Evolutionary conservation across 2,113 vertebrate genomes (phyloP).

Genomic region (Embiotoca jacksoni): DNA sequence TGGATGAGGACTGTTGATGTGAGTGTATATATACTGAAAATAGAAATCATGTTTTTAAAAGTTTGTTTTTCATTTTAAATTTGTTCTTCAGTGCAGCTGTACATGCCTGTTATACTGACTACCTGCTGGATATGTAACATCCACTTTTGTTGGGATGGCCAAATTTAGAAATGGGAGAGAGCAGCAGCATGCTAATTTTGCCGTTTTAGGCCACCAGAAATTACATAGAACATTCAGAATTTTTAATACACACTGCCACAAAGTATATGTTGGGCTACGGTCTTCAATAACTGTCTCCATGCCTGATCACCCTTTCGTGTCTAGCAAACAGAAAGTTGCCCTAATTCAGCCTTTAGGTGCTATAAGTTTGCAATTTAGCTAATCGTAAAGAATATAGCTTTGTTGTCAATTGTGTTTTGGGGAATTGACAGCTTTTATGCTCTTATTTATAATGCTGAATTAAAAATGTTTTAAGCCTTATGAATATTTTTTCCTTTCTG

Average conservation of each 20-base stretch:
- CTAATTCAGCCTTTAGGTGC: slow-evolving; percentile 59
- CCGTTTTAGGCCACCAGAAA: slow-evolving; percentile 84
- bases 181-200: slow-evolving; percentile 81
- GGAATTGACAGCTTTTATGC: slow-evolving; percentile 5
- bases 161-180: slow-evolving; percentile 80
- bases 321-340: slow-evolving; percentile 68
- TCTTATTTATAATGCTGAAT: slow-evolving; percentile 6
- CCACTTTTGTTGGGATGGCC: slow-evolving; percentile 74
- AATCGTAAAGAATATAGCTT: slow-evolving; percentile 21
- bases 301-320: slow-evolving; percentile 79
- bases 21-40: neutral
- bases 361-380: slow-evolving; percentile 34
- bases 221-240: slow-evolving; percentile 82
- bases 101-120: slow-evolving; percentile 45
- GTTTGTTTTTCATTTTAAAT: neutral
- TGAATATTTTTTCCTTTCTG: slow-evolving; percentile 4
- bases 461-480: slow-evolving; percentile 11
- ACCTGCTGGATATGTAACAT: slow-evolving; percentile 78
- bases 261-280: slow-evolving; percentile 81
- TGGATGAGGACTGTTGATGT: neutral
- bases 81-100: slow-evolving; percentile 10
- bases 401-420: slow-evolving; percentile 21
- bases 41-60: neutral
- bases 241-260: slow-evolving; percentile 84
- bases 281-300: slow-evolving; percentile 84